These are phyloP conservation scores for Drosophila ananassae DNA, from an alignment of 1,140 invertebrate genomes.

Conservation along the genomic window DNA sequence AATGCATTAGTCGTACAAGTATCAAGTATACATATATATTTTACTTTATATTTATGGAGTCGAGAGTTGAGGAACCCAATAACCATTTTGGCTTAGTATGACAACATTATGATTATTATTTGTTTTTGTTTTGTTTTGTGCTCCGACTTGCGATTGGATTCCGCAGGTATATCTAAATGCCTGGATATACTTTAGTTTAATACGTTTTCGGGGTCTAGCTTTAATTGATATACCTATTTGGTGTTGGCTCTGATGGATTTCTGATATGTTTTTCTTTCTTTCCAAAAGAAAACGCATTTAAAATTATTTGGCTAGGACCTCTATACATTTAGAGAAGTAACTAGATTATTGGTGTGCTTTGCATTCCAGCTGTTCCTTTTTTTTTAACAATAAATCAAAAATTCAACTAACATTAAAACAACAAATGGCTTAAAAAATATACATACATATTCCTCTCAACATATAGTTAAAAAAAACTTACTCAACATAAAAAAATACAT, in stretches of 20 bases:
- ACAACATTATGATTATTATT: conserved; percentile 1
- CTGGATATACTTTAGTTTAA: background rate
- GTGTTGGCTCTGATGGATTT: conserved; percentile 1
- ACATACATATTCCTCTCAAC: background rate
- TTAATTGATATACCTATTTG: conserved; percentile 8
- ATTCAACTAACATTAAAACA: background rate
- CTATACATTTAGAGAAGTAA: background rate
- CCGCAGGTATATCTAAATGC: background rate
- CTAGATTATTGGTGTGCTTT: background rate
- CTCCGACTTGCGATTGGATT: background rate
- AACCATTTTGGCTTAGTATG: conserved; percentile 2
- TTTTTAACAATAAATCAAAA: background rate
- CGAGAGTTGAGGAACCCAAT: conserved; percentile 3
- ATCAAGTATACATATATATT: background rate
- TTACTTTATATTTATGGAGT: background rate
- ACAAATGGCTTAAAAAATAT: background rate
- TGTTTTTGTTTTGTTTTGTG: background rate
- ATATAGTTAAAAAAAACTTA: background rate
- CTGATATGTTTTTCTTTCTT: conserved; percentile 21
- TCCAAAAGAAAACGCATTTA: conserved; percentile 37
- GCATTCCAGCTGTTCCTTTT: background rate
- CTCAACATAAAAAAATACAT: background rate
- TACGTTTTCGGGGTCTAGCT: background rate
- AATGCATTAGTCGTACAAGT: conserved; percentile 32
- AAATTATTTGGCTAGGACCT: conserved; percentile 3